Evolutionary conservation across 2,888 invertebrate species (phyloP).

Genomic region (Caenorhabditis sp.): DNA sequence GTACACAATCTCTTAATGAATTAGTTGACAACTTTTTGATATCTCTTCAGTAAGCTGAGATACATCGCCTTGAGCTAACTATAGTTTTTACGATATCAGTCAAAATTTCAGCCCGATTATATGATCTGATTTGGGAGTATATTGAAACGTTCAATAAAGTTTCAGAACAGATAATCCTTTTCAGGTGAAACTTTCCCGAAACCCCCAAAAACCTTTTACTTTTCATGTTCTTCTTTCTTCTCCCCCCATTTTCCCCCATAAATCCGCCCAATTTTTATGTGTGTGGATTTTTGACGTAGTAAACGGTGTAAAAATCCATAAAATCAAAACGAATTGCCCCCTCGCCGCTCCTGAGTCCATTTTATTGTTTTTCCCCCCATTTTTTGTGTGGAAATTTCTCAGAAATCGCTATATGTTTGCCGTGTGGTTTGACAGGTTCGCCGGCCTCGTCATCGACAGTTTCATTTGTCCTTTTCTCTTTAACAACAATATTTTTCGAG

Average conservation of each 20-base stretch:
- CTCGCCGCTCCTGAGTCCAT: background rate
- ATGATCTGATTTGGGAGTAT: no score
- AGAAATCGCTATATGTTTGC: constrained; percentile 3
- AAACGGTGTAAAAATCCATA: constrained; percentile 29
- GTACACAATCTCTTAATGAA: no score
- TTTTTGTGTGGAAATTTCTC: background rate
- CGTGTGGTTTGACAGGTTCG: constrained; percentile 24
- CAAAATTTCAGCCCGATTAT: no score
- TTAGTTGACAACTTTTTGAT: no score
- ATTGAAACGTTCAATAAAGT: no score
- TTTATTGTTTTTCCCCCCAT: constrained; percentile 11
- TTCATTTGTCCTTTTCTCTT: background rate
- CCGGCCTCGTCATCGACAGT: no score
- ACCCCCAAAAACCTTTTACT: background rate
- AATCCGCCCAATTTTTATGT: constrained; percentile 35
- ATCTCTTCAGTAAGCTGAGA: no score
- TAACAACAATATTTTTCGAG: background rate
- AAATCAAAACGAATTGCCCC: constrained; percentile 23
- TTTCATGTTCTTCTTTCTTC: constrained; percentile 16
- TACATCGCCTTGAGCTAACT: no score
- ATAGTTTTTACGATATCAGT: no score
- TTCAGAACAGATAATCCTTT: no score
- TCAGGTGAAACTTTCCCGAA: no score
- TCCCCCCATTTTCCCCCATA: constrained; percentile 20
- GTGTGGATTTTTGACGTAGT: constrained; percentile 11